Percentiles rank a stretch among this genome's conserved stretches.
phyloP scores from a whole-genome alignment of 2,113 vertebrate genomes.

The Heptranchias perlo region DNA sequence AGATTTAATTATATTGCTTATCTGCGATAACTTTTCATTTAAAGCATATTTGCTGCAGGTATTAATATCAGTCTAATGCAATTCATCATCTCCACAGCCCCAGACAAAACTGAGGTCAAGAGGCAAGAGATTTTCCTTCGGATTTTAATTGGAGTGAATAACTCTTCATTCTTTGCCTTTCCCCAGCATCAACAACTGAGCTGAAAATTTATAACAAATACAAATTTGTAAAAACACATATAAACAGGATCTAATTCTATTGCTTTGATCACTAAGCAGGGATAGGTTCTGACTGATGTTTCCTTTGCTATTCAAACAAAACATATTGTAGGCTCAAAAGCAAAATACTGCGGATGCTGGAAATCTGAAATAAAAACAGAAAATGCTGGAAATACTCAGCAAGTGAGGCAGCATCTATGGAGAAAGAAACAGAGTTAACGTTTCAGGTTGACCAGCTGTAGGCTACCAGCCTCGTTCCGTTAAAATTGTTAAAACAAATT shows the following conservation, averaged over 20 bases:
- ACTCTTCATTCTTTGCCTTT: neutral
- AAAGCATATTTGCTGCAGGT: neutral
- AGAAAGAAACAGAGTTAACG: too few relatives aligned
- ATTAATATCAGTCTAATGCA: neutral
- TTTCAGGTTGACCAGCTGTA: too few relatives aligned
- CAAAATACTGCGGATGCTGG: too few relatives aligned
- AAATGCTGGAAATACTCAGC: too few relatives aligned
- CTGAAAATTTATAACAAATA: neutral
- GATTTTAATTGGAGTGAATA: neutral
- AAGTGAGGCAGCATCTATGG: too few relatives aligned
- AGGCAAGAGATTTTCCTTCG: neutral
- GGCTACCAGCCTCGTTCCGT: neutral
- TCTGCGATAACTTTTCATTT: neutral
- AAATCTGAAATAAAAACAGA: too few relatives aligned
- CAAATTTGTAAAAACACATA: neutral
- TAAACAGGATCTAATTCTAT: neutral
- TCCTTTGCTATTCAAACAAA: neutral
- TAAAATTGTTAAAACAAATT: neutral
- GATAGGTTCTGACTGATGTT: neutral
- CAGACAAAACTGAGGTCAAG: neutral
- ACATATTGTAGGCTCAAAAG: too few relatives aligned
- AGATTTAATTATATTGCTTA: neutral
- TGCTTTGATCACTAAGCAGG: neutral
- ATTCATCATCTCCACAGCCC: neutral
- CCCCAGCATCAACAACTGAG: neutral